Evolutionary conservation across 53 echinoderm and acorn worm species (phyloP).

Genomic region (Crossaster papposus): DNA sequence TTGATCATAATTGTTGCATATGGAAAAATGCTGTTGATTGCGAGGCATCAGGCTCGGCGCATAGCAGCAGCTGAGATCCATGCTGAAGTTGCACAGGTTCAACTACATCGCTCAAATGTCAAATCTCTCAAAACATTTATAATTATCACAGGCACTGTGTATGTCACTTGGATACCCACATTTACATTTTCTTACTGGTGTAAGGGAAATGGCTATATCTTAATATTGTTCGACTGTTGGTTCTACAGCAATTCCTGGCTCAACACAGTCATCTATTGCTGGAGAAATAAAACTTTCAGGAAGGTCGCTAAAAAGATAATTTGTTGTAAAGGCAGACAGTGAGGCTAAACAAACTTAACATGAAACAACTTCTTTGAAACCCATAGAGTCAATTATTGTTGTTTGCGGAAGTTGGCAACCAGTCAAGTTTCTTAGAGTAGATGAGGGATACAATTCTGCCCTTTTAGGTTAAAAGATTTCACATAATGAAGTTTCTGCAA

Average conservation of each 20-base stretch:
- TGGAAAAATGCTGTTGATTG: constrained; percentile 1
- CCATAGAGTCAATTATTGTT: background rate
- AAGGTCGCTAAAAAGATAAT: background rate
- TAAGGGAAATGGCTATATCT: background rate
- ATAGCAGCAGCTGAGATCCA: constrained; percentile 39
- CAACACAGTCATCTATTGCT: constrained; percentile 9
- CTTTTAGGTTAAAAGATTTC: no score
- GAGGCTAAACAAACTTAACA: background rate
- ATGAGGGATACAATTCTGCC: no score
- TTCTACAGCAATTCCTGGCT: constrained; percentile 27
- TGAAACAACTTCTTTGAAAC: background rate
- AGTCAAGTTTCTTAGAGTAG: no score
- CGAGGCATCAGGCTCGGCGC: constrained; percentile 31
- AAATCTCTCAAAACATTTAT: constrained; percentile 30
- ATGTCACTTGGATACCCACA: background rate
- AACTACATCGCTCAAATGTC: constrained; percentile 24
- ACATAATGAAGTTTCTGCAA: no score
- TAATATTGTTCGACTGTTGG: background rate
- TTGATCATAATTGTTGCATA: background rate
- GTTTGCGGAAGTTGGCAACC: no score
- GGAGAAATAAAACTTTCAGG: constrained; percentile 7
- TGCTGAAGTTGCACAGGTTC: constrained; percentile 24
- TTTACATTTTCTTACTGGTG: background rate
- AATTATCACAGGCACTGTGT: constrained; percentile 14
- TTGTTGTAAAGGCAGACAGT: background rate